These are phyloP conservation scores for Itoplectis maculator DNA, from an alignment of 2,888 invertebrate species.

Conservation along the genomic window DNA sequence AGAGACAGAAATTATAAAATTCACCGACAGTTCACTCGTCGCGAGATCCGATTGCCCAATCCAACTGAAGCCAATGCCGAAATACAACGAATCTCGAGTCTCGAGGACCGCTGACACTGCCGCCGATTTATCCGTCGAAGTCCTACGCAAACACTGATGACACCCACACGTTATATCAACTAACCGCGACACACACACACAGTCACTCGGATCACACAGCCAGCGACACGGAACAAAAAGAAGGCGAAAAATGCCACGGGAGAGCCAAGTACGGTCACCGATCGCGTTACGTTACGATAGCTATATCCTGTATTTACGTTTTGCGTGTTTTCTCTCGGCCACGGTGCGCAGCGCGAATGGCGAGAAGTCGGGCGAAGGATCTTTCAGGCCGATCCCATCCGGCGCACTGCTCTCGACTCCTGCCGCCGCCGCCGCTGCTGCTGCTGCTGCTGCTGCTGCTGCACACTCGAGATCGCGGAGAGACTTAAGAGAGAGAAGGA, in stretches of 20 bases:
- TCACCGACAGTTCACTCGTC: neutral
- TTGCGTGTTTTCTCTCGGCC: neutral
- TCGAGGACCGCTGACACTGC: neutral
- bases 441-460: neutral
- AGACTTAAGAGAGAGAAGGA: neutral
- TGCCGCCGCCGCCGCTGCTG: neutral
- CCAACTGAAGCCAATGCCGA: neutral
- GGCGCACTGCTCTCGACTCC: neutral
- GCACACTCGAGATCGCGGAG: slow-evolving; percentile 7
- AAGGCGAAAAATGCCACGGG: neutral
- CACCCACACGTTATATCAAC: slow-evolving; percentile 45
- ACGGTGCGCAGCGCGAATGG: slow-evolving; percentile 25
- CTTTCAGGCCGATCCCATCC: neutral
- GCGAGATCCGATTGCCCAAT: neutral
- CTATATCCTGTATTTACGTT: slow-evolving; percentile 27
- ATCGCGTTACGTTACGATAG: slow-evolving; percentile 18
- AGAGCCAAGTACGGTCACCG: neutral
- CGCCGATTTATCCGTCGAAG: neutral
- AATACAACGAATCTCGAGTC: neutral
- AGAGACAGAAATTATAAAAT: too few species aligned
- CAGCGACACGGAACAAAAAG: slow-evolving; percentile 16
- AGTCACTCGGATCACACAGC: slow-evolving; percentile 5
- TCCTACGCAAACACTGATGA: slow-evolving; percentile 47
- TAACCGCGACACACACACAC: neutral
- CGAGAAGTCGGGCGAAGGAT: neutral